These are phyloP conservation scores for Neoascia interrupta DNA, from an alignment of 2,888 invertebrate species.

Conservation along the genomic window DNA sequence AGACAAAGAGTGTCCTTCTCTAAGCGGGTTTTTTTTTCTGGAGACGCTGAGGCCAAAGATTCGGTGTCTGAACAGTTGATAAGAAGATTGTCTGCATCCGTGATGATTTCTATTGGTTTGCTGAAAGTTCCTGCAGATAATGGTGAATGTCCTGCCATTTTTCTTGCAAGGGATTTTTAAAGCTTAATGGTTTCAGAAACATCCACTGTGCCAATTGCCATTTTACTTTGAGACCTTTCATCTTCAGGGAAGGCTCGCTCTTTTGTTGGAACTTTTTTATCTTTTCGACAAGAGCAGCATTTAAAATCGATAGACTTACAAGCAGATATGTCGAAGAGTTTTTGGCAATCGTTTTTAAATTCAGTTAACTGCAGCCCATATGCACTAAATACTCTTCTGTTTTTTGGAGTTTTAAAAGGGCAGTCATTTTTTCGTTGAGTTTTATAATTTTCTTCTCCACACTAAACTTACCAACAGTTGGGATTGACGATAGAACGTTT, in stretches of 20 bases:
- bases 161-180: not conserved
- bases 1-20: not conserved
- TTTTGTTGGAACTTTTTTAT: conserved; percentile 1
- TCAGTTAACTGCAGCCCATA: not conserved
- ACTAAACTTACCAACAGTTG: not conserved
- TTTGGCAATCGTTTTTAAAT: not conserved
- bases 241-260: not conserved
- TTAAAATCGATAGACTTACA: conserved; percentile 2
- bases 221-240: not conserved
- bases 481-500: not conserved
- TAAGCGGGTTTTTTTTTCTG: not conserved
- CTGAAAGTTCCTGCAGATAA: too few relatives aligned
- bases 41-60: not conserved
- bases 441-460: not conserved
- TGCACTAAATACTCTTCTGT: not conserved
- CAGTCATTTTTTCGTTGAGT: not conserved
- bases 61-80: not conserved
- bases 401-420: not conserved
- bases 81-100: not conserved
- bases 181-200: not conserved
- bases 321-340: not conserved
- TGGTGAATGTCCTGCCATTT: not conserved
- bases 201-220: not conserved
- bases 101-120: too few relatives aligned
- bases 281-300: not conserved